Evolutionary conservation across 2,113 vertebrate genomes (phyloP).

Genomic region (Glaucidium brasilianum): DNA sequence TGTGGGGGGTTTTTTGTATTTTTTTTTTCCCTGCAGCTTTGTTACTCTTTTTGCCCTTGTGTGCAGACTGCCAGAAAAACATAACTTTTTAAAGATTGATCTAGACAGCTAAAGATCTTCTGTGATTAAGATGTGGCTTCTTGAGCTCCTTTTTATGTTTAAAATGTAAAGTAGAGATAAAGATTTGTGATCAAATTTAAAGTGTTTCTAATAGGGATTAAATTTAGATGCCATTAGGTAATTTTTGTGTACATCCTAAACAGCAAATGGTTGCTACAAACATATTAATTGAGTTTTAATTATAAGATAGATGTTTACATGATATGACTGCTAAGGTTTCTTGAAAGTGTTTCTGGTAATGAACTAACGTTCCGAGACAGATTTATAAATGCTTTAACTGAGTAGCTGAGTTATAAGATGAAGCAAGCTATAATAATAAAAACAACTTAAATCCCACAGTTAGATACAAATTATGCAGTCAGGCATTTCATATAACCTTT

Average conservation of each 20-base stretch:
- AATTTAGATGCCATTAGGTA: conserved; percentile 24
- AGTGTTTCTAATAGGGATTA: conserved; percentile 29
- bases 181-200: conserved; percentile 38
- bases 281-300: conserved; percentile 61
- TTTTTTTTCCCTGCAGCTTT: not conserved
- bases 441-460: not conserved
- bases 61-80: not conserved
- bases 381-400: conserved; percentile 11
- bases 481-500: not conserved
- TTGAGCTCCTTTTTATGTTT: conserved; percentile 4
- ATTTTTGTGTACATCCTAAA: conserved; percentile 26
- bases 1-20: too few species aligned
- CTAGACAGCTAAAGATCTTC: not conserved
- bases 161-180: not conserved
- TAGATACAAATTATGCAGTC: conserved; percentile 33
- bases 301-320: conserved; percentile 31
- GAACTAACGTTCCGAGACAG: not conserved
- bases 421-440: conserved; percentile 22
- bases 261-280: conserved; percentile 43
- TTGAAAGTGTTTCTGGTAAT: conserved; percentile 45
- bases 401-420: conserved; percentile 13
- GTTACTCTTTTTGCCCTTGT: not conserved
- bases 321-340: conserved; percentile 39
- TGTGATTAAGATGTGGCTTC: not conserved
- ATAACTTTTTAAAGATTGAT: not conserved